phyloP scores from a whole-genome alignment of 2,888 invertebrate genomes.

The Drosophila pseudotalamancana region DNA sequence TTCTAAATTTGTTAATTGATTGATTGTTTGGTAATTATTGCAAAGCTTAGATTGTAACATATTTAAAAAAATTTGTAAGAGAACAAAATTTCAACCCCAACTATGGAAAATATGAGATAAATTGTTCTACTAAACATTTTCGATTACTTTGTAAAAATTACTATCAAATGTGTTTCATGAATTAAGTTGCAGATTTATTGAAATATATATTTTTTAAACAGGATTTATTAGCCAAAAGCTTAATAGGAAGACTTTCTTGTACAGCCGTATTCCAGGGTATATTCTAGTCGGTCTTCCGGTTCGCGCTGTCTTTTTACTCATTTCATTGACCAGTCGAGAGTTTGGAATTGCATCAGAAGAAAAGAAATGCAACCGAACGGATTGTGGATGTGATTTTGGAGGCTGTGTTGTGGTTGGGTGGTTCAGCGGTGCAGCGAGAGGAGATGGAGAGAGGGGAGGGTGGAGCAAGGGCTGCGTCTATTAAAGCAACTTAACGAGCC shows the following conservation, averaged over 20 bases:
- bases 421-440: neutral
- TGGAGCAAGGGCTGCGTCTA: slow-evolving; percentile 26
- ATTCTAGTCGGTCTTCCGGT: neutral
- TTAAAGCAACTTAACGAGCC: slow-evolving; percentile 82
- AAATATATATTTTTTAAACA: too few species aligned
- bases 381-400: slow-evolving; percentile 14
- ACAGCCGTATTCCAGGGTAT: slow-evolving; percentile 2
- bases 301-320: slow-evolving; percentile 1
- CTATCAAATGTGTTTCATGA: neutral
- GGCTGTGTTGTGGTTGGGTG: neutral
- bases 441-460: neutral
- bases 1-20: neutral
- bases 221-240: too few species aligned
- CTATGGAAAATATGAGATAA: neutral
- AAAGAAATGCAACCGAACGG: slow-evolving; percentile 28
- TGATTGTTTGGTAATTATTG: neutral
- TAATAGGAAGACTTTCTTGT: too few species aligned
- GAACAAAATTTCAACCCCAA: neutral
- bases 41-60: neutral
- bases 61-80: too few species aligned
- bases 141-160: too few species aligned
- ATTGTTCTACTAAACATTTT: too few species aligned
- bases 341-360: slow-evolving; percentile 18
- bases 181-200: too few species aligned
- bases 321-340: slow-evolving; percentile 47